phyloP scores from a whole-genome alignment of 2,888 invertebrate species.

The Oligia latruncula region DNA sequence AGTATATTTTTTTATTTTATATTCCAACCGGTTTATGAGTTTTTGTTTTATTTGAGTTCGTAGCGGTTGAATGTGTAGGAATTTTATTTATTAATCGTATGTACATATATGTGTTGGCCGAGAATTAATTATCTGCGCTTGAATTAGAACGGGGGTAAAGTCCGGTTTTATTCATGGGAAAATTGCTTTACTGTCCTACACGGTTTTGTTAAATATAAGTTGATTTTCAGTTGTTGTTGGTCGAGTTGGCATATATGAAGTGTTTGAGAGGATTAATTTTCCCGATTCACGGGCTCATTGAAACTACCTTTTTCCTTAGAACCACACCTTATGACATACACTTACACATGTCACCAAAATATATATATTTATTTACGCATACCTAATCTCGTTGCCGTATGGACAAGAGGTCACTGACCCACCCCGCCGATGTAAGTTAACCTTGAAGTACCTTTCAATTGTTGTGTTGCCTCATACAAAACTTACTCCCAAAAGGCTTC shows the following conservation, averaged over 20 bases:
- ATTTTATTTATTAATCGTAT: slow-evolving; percentile 69
- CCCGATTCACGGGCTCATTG: background rate
- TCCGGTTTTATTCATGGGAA: slow-evolving; percentile 17
- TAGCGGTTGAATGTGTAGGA: slow-evolving; percentile 65
- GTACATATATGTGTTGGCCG: slow-evolving; percentile 57
- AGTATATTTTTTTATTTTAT: slow-evolving; percentile 69
- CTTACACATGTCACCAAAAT: background rate
- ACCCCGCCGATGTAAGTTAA: slow-evolving; percentile 50
- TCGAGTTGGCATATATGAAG: background rate
- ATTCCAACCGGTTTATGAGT: slow-evolving; percentile 77
- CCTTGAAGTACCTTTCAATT: slow-evolving; percentile 65
- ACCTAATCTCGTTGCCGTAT: slow-evolving; percentile 32
- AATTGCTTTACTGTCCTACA: background rate
- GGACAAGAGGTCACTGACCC: slow-evolving; percentile 55
- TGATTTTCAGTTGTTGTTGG: background rate
- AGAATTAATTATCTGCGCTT: slow-evolving; percentile 59
- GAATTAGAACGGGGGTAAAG: slow-evolving; percentile 38
- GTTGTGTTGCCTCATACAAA: slow-evolving; percentile 56
- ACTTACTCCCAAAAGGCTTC: slow-evolving; percentile 58
- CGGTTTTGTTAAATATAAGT: background rate
- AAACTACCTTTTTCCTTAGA: background rate
- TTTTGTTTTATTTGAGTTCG: slow-evolving; percentile 73
- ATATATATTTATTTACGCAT: background rate
- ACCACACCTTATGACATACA: background rate
- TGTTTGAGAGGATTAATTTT: background rate